Percentiles rank a stretch among this genome's conserved stretches.
Evolutionary conservation across 2,797 vertebrate genomes (phyloP).

Genomic region (Sarcophilus harrisii): DNA sequence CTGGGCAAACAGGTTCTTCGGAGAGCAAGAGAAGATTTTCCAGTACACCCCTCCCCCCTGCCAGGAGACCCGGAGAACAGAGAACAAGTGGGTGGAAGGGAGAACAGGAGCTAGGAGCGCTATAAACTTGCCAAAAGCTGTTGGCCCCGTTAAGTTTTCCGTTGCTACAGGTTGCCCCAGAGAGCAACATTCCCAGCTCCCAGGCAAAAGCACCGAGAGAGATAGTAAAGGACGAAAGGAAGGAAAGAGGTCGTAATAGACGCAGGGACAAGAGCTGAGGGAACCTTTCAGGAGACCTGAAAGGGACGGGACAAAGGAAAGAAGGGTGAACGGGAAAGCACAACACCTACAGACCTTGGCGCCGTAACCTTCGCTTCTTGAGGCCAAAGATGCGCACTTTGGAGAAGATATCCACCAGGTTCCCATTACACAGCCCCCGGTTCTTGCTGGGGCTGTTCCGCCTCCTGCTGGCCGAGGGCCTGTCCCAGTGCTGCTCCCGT

Average conservation of each 20-base stretch:
- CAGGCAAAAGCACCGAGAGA: neutral
- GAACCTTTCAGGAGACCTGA: neutral
- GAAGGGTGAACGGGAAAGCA: neutral
- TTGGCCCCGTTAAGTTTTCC: conserved; percentile 25
- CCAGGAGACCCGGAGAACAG: neutral
- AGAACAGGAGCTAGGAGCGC: neutral
- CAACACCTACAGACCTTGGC: conserved; percentile 93
- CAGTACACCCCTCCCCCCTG: neutral
- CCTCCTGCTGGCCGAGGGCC: conserved; percentile 94
- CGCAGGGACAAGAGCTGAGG: neutral
- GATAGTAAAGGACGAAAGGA: neutral
- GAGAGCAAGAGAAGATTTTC: neutral
- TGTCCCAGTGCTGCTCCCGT: conserved; percentile 97
- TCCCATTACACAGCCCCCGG: conserved; percentile 97
- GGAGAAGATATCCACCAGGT: conserved; percentile 99
- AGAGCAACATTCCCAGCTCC: conserved; percentile 22
- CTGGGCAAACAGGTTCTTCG: neutral
- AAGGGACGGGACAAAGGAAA: neutral
- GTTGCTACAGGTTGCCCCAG: conserved; percentile 76
- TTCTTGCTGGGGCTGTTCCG: conserved; percentile 98
- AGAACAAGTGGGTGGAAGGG: neutral
- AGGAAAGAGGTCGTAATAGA: neutral
- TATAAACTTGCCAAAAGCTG: conserved; percentile 17
- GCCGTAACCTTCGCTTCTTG: conserved; percentile 98
- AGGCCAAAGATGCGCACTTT: conserved; percentile 99